phyloP scores from a whole-genome alignment of 2,888 invertebrate species.

The Drosophila paramelanica region DNA sequence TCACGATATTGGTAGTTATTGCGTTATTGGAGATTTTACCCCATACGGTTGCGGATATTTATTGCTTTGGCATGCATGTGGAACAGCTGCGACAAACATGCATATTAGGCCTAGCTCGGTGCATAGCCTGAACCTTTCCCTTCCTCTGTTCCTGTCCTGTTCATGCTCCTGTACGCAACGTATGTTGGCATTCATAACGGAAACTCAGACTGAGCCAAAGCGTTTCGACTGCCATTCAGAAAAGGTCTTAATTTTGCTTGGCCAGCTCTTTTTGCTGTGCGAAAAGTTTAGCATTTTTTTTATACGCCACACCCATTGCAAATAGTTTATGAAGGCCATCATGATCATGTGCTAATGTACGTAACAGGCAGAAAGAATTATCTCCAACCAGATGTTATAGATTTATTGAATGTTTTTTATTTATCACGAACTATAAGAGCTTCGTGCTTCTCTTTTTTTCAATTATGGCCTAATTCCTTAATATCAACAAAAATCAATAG shows the following conservation, averaged over 20 bases:
- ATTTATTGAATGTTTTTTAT: too few relatives aligned
- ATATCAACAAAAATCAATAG: too few relatives aligned
- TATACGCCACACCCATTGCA: neutral
- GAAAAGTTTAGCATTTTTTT: conserved; percentile 1
- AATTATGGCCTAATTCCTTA: too few relatives aligned
- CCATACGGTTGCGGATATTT: conserved; percentile 72
- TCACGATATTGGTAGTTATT: conserved; percentile 78
- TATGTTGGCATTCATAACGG: conserved; percentile 44
- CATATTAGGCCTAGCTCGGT: conserved; percentile 67
- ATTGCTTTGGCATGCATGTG: conserved; percentile 79
- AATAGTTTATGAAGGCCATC: neutral
- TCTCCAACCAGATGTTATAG: neutral
- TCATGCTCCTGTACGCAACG: conserved; percentile 27
- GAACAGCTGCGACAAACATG: conserved; percentile 81
- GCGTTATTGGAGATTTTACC: conserved; percentile 79
- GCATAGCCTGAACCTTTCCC: neutral
- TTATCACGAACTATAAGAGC: too few relatives aligned
- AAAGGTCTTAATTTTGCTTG: conserved; percentile 69
- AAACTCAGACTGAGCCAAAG: conserved; percentile 26
- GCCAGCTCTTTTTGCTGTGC: conserved; percentile 33
- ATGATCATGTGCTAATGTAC: neutral
- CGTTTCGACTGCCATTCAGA: conserved; percentile 44
- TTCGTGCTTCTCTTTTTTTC: too few relatives aligned
- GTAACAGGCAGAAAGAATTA: neutral
- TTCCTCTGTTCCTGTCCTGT: neutral